Evolutionary conservation across 2,797 vertebrate genomes (phyloP), one percentile per base, ranked within the genome.

Genomic region (Toxotes lorentzi): DNA sequence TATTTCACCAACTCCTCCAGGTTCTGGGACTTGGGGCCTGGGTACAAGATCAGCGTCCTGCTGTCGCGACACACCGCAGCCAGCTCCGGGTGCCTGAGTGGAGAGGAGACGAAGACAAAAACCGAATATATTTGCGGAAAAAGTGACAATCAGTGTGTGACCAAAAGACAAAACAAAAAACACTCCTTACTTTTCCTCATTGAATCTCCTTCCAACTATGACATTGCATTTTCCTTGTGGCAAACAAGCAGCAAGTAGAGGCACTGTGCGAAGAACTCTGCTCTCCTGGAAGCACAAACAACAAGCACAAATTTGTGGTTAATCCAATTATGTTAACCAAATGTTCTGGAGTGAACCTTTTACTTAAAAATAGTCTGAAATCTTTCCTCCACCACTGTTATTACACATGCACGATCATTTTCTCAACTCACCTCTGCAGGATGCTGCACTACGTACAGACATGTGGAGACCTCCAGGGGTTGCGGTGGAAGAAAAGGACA

Each of bases 361-460:
- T 2, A 2, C 27, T 30, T 30, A 2, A 4, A 38, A 17, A 30
- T 10, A 19, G 10, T 10, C 27, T 16, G 53, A 30, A 4, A 7
- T 9, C 53, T 17, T 10, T 7, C 38, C 13, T 27, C 59, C n/a
- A 17, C 3, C 38, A 1, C 9, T 23, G 8, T 30, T 30, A 2
- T 16, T 48, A 19, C 14, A 9, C 45, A 38, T 30, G 8, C 1
- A 53, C 35, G 9, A 5, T 8, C 34, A n/a, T 4, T 9, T 43
- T 10, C 7, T 0, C 4, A 1, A 24, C 88, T 96, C 89, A 99
- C 98, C 97, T 99, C 98, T 86, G 98, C 98, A 21, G 98, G 98
- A 92, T 99, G 98, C 87, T 99, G 98, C 83, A 99, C 96, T 56
- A 99, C 97, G 86, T 98, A 99, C 76, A 99, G 91, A 86, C 95